Conservation (phyloP, 2,113 vertebrate species). For the Aythya baeri region DNA sequence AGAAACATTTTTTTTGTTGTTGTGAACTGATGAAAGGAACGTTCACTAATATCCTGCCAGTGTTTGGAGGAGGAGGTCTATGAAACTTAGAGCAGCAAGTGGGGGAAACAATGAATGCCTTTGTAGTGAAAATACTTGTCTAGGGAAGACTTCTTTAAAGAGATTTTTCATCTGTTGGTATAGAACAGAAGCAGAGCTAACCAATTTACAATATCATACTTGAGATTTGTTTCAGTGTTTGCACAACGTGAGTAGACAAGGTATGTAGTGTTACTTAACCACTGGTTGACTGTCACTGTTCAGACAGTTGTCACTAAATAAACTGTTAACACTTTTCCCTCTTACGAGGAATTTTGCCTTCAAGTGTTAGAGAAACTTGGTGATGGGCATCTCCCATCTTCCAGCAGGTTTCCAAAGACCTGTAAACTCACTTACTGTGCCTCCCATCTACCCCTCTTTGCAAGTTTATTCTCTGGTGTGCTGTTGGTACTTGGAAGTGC, state of each 20-base stretch:
- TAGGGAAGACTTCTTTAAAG: not conserved
- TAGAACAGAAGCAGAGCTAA: not conserved
- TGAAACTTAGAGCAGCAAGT: conserved; percentile 12
- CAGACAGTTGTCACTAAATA: no score
- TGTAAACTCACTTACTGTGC: not conserved
- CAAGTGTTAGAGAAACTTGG: not conserved
- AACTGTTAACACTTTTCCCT: not conserved
- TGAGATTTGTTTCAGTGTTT: not conserved
- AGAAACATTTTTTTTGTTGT: conserved; percentile 29
- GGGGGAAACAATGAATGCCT: conserved; percentile 42
- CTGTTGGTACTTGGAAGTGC: not conserved
- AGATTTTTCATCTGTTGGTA: not conserved
- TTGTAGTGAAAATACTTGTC: not conserved
- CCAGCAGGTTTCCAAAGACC: not conserved
- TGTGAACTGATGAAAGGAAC: conserved; percentile 34
- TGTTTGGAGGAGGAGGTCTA: conserved; percentile 10
- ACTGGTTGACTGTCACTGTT: no score
- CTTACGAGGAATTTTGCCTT: not conserved
- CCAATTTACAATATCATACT: not conserved
- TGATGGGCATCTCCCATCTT: not conserved
- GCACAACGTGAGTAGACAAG: not conserved
- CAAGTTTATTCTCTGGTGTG: not conserved
- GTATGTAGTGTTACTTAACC: not conserved
- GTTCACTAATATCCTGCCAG: conserved; percentile 29
- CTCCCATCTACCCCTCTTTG: not conserved